Conservation (phyloP, 1,140 invertebrate species). For the Zaprionus vittiger region DNA sequence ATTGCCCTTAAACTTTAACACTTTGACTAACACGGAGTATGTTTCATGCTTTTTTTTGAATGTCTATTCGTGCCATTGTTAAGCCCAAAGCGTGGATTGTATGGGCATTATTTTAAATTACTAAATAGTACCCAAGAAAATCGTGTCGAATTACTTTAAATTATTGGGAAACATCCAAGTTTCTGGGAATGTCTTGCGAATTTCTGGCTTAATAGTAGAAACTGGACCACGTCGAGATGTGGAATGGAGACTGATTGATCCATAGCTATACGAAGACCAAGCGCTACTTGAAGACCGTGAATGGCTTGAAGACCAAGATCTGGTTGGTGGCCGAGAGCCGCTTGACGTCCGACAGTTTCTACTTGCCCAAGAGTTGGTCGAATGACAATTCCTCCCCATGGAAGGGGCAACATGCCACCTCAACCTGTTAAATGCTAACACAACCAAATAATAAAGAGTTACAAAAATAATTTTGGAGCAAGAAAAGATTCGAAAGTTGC, state of each 20-base stretch:
- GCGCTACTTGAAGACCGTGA: background rate
- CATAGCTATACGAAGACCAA: background rate
- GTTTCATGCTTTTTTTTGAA: background rate
- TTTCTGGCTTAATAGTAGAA: background rate
- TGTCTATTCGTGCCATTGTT: background rate
- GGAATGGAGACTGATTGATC: background rate
- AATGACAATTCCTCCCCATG: background rate
- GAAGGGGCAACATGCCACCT: accelerated
- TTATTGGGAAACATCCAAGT: background rate
- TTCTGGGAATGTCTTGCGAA: background rate
- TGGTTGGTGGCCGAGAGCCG: background rate
- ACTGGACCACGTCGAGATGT: background rate
- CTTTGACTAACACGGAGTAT: background rate
- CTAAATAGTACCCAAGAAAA: background rate
- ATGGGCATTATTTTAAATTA: background rate
- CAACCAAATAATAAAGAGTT: background rate
- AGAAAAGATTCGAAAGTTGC: background rate
- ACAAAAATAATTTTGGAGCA: background rate
- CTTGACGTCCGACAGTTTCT: background rate
- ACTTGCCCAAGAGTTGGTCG: background rate
- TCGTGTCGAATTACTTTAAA: background rate
- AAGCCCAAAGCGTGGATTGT: background rate
- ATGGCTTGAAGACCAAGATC: background rate
- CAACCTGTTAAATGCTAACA: background rate
- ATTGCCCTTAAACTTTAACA: background rate